Conservation (phyloP, 2,797 vertebrate species). For the Lacerta viridis region DNA sequence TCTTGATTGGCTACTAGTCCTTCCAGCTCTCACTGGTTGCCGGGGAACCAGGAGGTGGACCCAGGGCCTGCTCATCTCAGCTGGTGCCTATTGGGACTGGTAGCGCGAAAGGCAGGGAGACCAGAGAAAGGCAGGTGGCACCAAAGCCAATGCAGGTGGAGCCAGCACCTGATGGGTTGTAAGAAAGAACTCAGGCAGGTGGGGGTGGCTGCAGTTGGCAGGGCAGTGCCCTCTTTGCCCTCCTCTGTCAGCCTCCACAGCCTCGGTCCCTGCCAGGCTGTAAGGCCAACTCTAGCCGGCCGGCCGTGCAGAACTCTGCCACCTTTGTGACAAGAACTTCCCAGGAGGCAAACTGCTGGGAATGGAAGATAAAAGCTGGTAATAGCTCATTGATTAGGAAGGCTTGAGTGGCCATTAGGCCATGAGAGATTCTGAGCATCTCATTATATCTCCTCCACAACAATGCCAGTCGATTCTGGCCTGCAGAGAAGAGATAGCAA, state of each 20-base stretch:
- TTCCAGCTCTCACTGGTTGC: too few relatives aligned
- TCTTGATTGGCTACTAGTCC: too few relatives aligned
- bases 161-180: too few relatives aligned
- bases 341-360: conserved; percentile 51
- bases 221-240: neutral
- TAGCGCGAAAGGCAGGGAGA: too few relatives aligned
- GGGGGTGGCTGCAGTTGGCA: too few relatives aligned
- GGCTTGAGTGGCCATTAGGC: conserved; percentile 68
- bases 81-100: too few relatives aligned
- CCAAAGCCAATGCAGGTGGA: too few relatives aligned
- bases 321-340: conserved; percentile 59
- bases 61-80: too few relatives aligned
- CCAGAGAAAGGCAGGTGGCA: too few relatives aligned
- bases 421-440: conserved; percentile 62
- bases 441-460: conserved; percentile 41
- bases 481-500: neutral
- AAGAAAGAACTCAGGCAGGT: too few relatives aligned
- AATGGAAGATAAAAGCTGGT: conserved; percentile 71
- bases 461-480: conserved; percentile 11
- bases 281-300: conserved; percentile 30
- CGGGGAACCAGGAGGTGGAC: too few relatives aligned
- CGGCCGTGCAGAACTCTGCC: conserved; percentile 14
- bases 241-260: conserved; percentile 31
- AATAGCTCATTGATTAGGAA: conserved; percentile 70
- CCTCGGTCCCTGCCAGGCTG: conserved; percentile 23